Evolutionary conservation across 2,888 invertebrate genomes (phyloP).

Genomic region (Nemotelus pantherinus): DNA sequence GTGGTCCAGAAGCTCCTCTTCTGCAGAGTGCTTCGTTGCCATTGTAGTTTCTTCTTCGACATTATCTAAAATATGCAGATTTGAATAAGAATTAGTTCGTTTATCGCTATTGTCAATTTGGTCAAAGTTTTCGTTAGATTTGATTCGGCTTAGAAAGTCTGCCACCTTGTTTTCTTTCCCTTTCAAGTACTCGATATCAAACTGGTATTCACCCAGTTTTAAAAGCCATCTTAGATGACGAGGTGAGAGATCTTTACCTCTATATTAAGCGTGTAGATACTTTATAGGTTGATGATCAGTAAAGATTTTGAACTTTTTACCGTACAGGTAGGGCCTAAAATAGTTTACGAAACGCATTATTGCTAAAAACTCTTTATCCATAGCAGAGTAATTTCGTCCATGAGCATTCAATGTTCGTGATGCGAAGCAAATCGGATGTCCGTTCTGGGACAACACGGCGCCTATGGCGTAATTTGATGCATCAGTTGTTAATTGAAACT

Average conservation of each 20-base stretch:
- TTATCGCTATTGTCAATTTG: neutral
- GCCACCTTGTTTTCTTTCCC: no score
- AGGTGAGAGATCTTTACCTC: constrained; percentile 46
- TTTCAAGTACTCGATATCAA: no score
- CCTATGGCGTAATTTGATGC: constrained; percentile 44
- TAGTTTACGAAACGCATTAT: constrained; percentile 44
- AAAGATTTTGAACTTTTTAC: constrained; percentile 32
- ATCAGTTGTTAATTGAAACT: constrained; percentile 43
- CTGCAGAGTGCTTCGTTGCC: no score
- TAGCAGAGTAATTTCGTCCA: no score
- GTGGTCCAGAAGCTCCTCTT: neutral
- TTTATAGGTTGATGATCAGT: constrained; percentile 49
- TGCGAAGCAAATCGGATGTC: constrained; percentile 45
- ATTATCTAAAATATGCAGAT: no score
- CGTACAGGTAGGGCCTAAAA: neutral
- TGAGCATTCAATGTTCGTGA: no score
- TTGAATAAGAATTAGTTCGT: no score
- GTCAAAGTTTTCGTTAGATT: constrained; percentile 45
- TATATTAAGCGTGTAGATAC: constrained; percentile 47
- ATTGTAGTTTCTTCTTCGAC: no score
- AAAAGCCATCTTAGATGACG: constrained; percentile 48
- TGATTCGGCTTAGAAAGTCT: constrained; percentile 16
- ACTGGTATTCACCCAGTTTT: constrained; percentile 22
- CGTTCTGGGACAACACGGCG: constrained; percentile 46
- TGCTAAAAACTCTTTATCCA: no score